These are phyloP conservation scores for human DNA, from an alignment of 2,113 vertebrate species.

Conservation along the genomic window DNA sequence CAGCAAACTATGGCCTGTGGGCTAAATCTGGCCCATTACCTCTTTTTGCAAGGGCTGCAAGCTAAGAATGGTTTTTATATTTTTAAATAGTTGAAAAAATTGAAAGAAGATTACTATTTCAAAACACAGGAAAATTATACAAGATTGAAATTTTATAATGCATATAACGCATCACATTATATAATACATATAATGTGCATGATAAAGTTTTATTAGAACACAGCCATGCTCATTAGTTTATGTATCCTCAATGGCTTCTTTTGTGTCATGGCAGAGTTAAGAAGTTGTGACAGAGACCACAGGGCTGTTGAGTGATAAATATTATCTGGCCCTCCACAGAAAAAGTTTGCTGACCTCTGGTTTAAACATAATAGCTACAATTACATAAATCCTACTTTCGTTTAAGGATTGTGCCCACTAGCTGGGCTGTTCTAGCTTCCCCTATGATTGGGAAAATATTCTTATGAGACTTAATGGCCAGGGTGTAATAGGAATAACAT, in stretches of 20 bases:
- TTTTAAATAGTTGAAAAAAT: slow-evolving; percentile 48
- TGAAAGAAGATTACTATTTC: slow-evolving; percentile 25
- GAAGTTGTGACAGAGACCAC: background rate
- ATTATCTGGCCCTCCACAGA: background rate
- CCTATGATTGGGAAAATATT: background rate
- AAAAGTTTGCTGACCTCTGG: background rate
- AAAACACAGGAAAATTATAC: background rate
- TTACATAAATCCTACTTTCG: background rate
- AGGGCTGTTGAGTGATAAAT: background rate
- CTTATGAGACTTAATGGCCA: background rate
- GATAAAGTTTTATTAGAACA: background rate
- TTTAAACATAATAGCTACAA: background rate
- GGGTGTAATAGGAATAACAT: background rate
- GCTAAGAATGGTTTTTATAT: slow-evolving; percentile 17
- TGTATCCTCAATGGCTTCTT: background rate
- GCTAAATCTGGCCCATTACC: background rate
- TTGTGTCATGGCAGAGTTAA: background rate
- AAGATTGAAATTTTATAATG: slow-evolving; percentile 13
- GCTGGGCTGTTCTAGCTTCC: background rate
- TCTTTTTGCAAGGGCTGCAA: background rate
- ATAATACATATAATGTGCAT: background rate
- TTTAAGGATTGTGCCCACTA: background rate
- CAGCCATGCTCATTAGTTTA: background rate
- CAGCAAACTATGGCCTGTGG: background rate
- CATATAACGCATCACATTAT: background rate